Evolutionary conservation across 2,888 invertebrate species (phyloP).

Genomic region (Lamellibrachia satsuma): DNA sequence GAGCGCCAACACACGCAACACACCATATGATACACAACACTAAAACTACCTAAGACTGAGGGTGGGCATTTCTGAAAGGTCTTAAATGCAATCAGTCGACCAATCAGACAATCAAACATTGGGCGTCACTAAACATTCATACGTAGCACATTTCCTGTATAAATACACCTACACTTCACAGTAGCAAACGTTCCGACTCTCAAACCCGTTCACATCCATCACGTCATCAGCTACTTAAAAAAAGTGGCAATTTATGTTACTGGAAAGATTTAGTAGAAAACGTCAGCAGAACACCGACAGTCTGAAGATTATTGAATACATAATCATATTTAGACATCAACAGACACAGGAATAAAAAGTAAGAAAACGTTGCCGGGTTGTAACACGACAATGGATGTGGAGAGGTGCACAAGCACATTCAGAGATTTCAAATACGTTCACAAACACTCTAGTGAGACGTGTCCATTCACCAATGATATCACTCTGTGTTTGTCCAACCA

Average conservation of each 20-base stretch:
- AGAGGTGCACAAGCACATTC: not conserved
- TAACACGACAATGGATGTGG: not conserved
- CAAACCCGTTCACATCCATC: conserved; percentile 17
- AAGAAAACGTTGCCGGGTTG: not conserved
- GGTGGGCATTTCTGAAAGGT: conserved; percentile 12
- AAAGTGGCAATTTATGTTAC: not conserved
- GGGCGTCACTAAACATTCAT: not conserved
- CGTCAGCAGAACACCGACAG: not conserved
- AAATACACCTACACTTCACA: not conserved
- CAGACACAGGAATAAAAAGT: not conserved
- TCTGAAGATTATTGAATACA: not conserved
- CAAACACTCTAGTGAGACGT: not conserved
- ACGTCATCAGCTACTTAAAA: not conserved
- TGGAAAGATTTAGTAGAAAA: not conserved
- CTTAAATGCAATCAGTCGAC: not conserved
- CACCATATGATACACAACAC: not conserved
- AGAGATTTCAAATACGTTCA: not conserved
- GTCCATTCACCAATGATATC: not conserved
- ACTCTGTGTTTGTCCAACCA: not conserved
- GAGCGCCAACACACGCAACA: not conserved
- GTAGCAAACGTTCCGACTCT: not conserved
- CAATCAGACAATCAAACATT: not conserved
- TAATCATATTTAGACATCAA: not conserved
- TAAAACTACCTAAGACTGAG: not conserved
- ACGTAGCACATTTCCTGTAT: not conserved